phyloP scores from a whole-genome alignment of 2,888 invertebrate genomes.

The Drosophila affinis region DNA sequence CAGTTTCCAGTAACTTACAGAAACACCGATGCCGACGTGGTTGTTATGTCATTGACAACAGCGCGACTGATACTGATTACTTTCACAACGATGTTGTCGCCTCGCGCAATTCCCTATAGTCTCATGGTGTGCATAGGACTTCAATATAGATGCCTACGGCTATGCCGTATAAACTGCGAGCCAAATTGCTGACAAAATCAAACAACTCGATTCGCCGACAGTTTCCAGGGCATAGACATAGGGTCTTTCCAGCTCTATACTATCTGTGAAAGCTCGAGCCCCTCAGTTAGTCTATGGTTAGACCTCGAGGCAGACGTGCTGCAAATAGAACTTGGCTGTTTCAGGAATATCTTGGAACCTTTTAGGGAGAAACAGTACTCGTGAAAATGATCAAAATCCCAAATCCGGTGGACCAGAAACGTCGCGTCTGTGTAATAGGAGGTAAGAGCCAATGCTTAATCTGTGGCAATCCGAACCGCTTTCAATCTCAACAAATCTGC shows the following conservation, averaged over 20 bases:
- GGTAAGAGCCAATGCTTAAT: constrained; percentile 40
- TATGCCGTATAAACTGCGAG: constrained; percentile 1
- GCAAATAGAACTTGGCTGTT: not conserved
- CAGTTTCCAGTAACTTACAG: constrained; percentile 18
- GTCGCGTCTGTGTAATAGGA: constrained; percentile 89
- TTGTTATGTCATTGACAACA: constrained; percentile 28
- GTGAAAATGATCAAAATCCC: constrained; percentile 51
- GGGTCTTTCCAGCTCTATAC: constrained; percentile 23
- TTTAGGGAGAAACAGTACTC: not conserved
- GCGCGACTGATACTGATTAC: constrained; percentile 33
- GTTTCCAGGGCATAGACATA: constrained; percentile 29
- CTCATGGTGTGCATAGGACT: not conserved
- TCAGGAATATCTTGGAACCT: not conserved
- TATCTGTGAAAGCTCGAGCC: constrained; percentile 35
- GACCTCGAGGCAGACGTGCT: constrained; percentile 21
- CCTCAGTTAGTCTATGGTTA: constrained; percentile 38
- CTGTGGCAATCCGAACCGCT: no score
- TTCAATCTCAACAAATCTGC: not conserved
- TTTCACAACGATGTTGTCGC: not conserved
- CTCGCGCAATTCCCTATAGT: constrained; percentile 20
- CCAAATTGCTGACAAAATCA: not conserved
- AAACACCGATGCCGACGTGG: constrained; percentile 8
- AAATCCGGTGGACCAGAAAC: constrained; percentile 55
- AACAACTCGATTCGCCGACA: not conserved
- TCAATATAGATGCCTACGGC: not conserved